Evolutionary conservation across 2,888 invertebrate genomes (phyloP).

Genomic region (Ophion obscuratus): DNA sequence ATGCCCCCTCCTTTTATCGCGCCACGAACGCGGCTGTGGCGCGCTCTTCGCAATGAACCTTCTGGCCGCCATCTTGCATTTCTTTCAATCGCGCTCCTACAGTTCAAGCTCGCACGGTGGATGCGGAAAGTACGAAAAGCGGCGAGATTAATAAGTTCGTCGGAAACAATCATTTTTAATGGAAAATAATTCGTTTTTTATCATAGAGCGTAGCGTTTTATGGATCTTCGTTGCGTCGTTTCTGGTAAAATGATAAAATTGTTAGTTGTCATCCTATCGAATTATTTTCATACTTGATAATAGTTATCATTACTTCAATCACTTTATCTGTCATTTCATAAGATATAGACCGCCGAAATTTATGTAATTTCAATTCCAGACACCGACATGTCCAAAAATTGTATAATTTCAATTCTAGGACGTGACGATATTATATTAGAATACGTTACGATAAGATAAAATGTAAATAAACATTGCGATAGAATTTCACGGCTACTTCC

Average conservation of each 20-base stretch:
- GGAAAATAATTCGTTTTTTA: constrained; percentile 19
- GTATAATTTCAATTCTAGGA: background rate
- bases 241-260: constrained; percentile 52
- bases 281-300: background rate
- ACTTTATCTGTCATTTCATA: constrained; percentile 1
- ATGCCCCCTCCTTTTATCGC: constrained; percentile 11
- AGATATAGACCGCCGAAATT: background rate
- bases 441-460: background rate
- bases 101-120: constrained; percentile 10
- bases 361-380: background rate
- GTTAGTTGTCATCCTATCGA: background rate
- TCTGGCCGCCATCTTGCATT: background rate
- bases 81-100: background rate
- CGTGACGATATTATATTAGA: background rate
- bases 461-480: background rate
- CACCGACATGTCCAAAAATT: background rate
- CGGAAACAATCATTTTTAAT: background rate
- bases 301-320: constrained; percentile 1
- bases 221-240: constrained; percentile 66
- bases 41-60: background rate
- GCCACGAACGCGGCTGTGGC: background rate
- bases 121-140: background rate
- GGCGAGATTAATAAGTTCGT: background rate
- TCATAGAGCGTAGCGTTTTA: constrained; percentile 40
- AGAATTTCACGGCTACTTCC: background rate